Evolutionary conservation across 37 sponge, comb jelly and placozoan species (phyloP), one percentile per base, ranked within the genome.

Genomic region (Cliona cf. orientalis): DNA sequence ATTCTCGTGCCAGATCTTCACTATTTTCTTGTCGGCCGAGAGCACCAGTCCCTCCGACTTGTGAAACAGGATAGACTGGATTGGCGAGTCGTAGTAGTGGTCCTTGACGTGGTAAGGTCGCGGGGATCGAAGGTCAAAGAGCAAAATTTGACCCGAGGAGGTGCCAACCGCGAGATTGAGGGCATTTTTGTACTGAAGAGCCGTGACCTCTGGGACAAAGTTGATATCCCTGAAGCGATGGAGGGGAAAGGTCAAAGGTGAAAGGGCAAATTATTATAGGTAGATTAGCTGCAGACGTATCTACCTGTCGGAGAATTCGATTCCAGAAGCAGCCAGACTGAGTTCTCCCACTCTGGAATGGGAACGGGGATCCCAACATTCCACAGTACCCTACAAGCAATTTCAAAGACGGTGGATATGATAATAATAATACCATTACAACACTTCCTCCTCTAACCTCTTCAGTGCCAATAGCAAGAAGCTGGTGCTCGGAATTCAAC

Each of bases 331-430:
- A 33, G 87, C n/a, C 22, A 97, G 46, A 14, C 45, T 38, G 55
- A 97, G 80, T 19, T 53, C 57, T 5, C 94, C 98, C 11, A 41
- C 94, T 58, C 94, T 49, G 32, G 75, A 32, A 29, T 72, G 34
- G 0, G 91, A 93, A 17, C 98, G 85, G 17, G 98, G 98, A 71
- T 97, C 98, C 96, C 96, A 97, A 74, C 95, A 95, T 75, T 95
- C 98, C 65, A 97, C 91, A 22, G 63, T 69, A 2, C 86, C 97
- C 93, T 93, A 46, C 5, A 69, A 49, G 34, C 5, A 49, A 73
- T 14, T 1, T 2, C 38, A 38, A 42, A 6, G 31, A 31, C 29
- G 43, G 35, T 4, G 29, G 28, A 79, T 28, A 11, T 25, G 38
- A 46, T 26, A 41, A 0, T 34, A 22, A 63, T 64, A 63, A 28